Conservation (phyloP, 1,140 invertebrate genomes). For the Brachystomella parvula region DNA sequence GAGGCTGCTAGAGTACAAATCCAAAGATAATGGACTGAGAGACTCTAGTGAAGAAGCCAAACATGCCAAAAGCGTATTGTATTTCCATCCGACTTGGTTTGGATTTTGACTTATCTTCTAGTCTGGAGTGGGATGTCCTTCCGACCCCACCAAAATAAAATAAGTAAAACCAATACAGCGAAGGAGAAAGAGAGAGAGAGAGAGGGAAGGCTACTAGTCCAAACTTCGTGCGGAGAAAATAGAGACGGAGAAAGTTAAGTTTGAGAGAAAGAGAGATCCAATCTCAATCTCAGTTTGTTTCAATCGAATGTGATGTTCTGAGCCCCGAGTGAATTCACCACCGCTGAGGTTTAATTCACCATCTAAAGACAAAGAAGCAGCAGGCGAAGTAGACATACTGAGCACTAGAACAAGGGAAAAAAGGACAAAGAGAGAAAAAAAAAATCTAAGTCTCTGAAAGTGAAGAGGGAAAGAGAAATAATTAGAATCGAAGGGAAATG, state of each 20-base stretch:
- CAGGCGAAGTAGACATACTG: not conserved
- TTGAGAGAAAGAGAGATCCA: not conserved
- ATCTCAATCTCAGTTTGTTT: not conserved
- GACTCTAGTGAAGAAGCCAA: not conserved
- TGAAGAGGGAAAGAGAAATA: not conserved
- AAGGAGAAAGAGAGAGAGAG: no score
- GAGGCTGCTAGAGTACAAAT: not conserved
- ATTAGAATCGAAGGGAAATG: not conserved
- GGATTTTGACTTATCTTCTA: conserved; percentile 2
- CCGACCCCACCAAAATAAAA: not conserved
- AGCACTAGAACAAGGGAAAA: not conserved
- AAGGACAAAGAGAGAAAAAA: not conserved
- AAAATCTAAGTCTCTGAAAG: no score
- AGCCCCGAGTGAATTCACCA: not conserved
- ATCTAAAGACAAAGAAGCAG: not conserved
- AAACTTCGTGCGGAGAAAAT: not conserved
- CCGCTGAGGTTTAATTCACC: not conserved
- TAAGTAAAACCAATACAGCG: conserved; percentile 7
- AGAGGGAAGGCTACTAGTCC: no score
- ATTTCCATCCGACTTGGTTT: not conserved
- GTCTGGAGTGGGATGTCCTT: not conserved
- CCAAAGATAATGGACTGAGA: not conserved
- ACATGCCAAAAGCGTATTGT: not conserved
- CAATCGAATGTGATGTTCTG: not conserved
- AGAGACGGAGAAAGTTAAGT: not conserved